These are phyloP conservation scores for Drosophila cardini DNA, from an alignment of 1,140 invertebrate genomes.

Conservation along the genomic window DNA sequence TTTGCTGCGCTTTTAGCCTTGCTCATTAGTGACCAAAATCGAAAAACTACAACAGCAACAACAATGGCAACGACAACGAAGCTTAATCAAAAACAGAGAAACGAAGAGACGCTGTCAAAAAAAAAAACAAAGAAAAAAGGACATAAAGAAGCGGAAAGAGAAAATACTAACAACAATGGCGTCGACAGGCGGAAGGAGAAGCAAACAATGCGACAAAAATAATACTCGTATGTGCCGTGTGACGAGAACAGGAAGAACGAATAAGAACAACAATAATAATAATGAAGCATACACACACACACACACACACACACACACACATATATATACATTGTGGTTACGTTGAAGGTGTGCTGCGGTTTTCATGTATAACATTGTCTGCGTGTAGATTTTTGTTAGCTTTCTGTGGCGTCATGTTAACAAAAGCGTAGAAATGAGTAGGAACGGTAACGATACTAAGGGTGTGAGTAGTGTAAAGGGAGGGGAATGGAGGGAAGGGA, in stretches of 20 bases:
- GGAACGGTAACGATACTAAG: neutral
- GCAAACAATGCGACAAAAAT: conserved; percentile 77
- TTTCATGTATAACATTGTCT: conserved; percentile 23
- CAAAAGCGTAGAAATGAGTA: conserved; percentile 63
- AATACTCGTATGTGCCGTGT: conserved; percentile 55
- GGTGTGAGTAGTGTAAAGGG: too few relatives aligned
- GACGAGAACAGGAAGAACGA: conserved; percentile 52
- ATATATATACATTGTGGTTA: conserved; percentile 42
- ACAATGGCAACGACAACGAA: conserved; percentile 31
- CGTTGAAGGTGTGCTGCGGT: conserved; percentile 64
- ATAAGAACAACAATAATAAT: conserved; percentile 69
- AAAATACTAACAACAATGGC: conserved; percentile 68
- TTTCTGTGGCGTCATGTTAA: conserved; percentile 67
- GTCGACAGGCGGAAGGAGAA: conserved; percentile 63
- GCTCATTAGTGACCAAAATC: conserved; percentile 80
- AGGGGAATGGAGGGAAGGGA: neutral
- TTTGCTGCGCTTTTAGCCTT: conserved; percentile 65
- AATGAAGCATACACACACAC: conserved; percentile 56
- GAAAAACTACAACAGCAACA: conserved; percentile 59
- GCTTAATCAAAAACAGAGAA: conserved; percentile 63
- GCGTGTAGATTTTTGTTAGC: conserved; percentile 66
- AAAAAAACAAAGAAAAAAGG: conserved; percentile 6
- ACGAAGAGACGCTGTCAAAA: conserved; percentile 46
- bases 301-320: conserved; percentile 16
- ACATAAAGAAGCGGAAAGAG: neutral